Conservation (phyloP, 2,113 vertebrate genomes). For the Cochlearius cochlearius region DNA sequence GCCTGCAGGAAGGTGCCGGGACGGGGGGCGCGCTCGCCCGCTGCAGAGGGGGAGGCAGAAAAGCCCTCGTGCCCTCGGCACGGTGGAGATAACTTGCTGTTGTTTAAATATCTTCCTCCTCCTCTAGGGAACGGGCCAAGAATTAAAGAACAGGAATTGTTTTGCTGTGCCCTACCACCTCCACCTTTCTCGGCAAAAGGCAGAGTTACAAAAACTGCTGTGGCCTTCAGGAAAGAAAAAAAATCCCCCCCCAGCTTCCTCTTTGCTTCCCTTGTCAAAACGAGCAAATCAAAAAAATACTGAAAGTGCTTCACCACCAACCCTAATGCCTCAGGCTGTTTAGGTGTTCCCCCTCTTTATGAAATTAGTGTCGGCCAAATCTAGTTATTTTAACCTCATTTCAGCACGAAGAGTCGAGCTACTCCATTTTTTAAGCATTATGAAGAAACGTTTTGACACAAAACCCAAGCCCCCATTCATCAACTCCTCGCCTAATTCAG, state of each 20-base stretch:
- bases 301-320: neutral
- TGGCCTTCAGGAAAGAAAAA: neutral
- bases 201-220: neutral
- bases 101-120: neutral
- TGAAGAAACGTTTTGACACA: conserved; percentile 7
- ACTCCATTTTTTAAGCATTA: neutral
- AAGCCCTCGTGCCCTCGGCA: accelerated
- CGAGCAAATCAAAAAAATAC: neutral
- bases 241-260: neutral
- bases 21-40: neutral
- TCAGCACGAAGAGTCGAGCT: neutral
- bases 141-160: neutral
- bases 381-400: neutral
- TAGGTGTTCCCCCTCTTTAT: neutral
- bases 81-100: neutral
- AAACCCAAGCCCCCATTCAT: conserved; percentile 4
- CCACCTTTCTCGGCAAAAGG: neutral
- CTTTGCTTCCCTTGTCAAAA: neutral
- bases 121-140: neutral
- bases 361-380: neutral
- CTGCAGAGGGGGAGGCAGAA: neutral
- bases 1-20: neutral
- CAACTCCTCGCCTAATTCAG: neutral
- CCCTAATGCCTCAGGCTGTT: neutral
- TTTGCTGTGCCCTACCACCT: neutral